Evolutionary conservation across 2,797 vertebrate species (phyloP), one percentile per base, ranked within the genome.

Genomic region (Acrocephalus scirpaceus): DNA sequence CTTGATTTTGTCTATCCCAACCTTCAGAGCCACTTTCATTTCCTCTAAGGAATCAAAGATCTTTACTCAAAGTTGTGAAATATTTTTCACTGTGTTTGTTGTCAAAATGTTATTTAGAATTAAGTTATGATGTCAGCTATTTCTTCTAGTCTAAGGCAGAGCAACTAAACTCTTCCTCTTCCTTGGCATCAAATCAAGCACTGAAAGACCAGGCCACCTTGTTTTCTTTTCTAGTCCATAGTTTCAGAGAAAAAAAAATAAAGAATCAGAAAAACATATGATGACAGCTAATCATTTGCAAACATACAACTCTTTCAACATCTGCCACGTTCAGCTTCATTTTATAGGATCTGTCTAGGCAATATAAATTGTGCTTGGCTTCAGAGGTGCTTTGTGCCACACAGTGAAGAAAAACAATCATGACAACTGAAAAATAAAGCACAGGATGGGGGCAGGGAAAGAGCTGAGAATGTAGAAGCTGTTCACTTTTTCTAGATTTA

Each of bases 261-360:
- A 90, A 92, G 58, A 86, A 94, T 79, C 65, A 87, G 79, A 95
- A 93, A 93, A 97, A 95, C 92, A 66, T 83, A 96, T 94, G 95
- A 94, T 96, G 97, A 97, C 97, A 97, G 96, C 94, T 96, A 96
- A 97, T 97, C 93, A 96, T 97, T 95, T 96, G 95, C 95, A 97
- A 97, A 96, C 91, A 95, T 92, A 96, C 90, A 96, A 91, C 93
- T 97, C 96, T 96, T 97, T 97, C 97, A 95, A 92, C 18, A 86
- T 93, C 96, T 97, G 93, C 95, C 93, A 93, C 73, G 86, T 94
- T 95, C 82, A 26, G 91, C 93, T 95, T 95, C 96, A 66, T 97
- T 96, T 97, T 95, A 94, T 81, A 94, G 93, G 92, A 95, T 94
- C 95, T 96, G 93, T 97, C 97, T 96, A 95, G 96, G 95, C 94